Evolutionary conservation across 2,113 vertebrate genomes (phyloP).

Genomic region (Heterocephalus glaber): DNA sequence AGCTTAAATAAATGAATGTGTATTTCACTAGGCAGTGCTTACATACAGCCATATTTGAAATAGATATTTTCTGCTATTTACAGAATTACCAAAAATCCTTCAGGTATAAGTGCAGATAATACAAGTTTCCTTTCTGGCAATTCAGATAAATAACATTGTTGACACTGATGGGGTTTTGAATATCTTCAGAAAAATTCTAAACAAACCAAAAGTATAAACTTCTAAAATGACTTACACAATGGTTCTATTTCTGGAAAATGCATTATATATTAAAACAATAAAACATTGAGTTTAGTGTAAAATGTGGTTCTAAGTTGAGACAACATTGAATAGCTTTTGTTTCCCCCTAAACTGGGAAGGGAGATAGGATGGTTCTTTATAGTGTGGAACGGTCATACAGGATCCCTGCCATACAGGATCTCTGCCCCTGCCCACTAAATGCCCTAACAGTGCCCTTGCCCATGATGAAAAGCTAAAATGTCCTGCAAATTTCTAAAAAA

Average conservation of each 20-base stretch:
- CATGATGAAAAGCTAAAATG: background rate
- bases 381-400: background rate
- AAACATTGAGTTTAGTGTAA: background rate
- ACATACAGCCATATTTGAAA: background rate
- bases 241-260: constrained; percentile 20
- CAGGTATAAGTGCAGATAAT: background rate
- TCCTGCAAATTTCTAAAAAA: background rate
- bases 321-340: background rate
- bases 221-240: background rate
- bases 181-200: background rate
- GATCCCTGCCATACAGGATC: background rate
- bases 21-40: background rate
- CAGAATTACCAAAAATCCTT: background rate
- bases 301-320: background rate
- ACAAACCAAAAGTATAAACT: background rate
- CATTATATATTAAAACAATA: background rate
- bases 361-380: background rate
- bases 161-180: background rate
- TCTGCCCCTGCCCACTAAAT: background rate
- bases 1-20: background rate
- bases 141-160: background rate
- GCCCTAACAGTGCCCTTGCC: background rate
- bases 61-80: background rate
- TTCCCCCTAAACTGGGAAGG: no score
- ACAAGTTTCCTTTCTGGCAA: background rate